Evolutionary conservation across 2,113 vertebrate species (phyloP), one percentile per base, ranked within the genome.

Genomic region (Dicrurus megarhynchus): DNA sequence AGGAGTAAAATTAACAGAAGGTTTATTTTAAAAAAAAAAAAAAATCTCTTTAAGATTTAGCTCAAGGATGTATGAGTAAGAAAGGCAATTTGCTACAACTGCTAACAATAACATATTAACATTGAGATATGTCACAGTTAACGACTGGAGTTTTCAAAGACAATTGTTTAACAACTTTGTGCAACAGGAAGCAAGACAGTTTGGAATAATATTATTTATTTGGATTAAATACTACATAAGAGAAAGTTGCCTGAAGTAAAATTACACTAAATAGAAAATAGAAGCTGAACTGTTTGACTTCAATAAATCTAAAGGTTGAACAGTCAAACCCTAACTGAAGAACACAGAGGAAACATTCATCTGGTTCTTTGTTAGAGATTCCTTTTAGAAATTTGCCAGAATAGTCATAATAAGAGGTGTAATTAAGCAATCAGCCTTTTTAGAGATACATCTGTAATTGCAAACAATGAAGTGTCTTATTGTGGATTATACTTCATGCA

Each of bases 341-440:
- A 97, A 90, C 87, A 98, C 93, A 97, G 96, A 97, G 92, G 96
- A 95, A 97, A 92, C 95, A 96, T 97, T 97, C 95, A 97, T 98
- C 89, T 32, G 9, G 85, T 96, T 97, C 97, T 97, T 98, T 97
- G 94, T 97, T 95, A 93, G 93, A 95, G 92, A 95, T 28, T 74
- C 82, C 75, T 73, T 97, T 92, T 49, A 85, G 93, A 85, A 96
- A 79, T 94, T 95, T 97, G 93, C 96, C 97, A 97, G 94, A 95
- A 95, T 80, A 93, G 75, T 93, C 91, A 89, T 95, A 98, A 92
- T 53, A 96, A 96, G 94, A 97, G 70, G 61, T 91, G 49, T 92
- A 97, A 97, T 98, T 97, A 97, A 97, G 93, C 95, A 94, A 94
- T 55, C 78, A 88, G 30, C 70, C 77, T 91, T 94, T 93, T 85